phyloP scores from a whole-genome alignment of 2,113 vertebrate species.

The Prietella phreatophila region DNA sequence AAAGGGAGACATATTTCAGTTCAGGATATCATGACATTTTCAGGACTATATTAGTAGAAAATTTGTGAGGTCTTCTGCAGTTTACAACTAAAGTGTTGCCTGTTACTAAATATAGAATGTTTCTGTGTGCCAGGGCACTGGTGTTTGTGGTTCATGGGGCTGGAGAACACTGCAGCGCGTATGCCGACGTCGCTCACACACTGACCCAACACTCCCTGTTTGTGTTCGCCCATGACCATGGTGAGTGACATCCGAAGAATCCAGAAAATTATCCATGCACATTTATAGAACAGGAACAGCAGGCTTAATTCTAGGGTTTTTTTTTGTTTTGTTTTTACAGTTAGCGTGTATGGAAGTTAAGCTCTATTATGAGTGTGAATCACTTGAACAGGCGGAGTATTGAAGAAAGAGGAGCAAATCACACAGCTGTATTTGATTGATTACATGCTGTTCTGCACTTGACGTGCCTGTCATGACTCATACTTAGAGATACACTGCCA shows the following conservation, averaged over 20 bases:
- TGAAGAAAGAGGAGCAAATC: slow-evolving; percentile 23
- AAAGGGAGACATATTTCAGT: not conserved
- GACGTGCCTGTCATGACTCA: slow-evolving; percentile 41
- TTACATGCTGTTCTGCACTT: slow-evolving; percentile 40
- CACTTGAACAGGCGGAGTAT: slow-evolving; percentile 11
- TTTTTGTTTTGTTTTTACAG: not conserved
- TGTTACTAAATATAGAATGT: not conserved
- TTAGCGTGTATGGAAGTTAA: not conserved
- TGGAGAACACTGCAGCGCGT: slow-evolving; percentile 90
- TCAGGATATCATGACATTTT: not conserved
- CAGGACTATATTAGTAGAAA: not conserved
- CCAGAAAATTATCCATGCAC: not conserved
- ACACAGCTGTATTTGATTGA: slow-evolving; percentile 40
- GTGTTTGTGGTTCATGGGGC: slow-evolving; percentile 88
- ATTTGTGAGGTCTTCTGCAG: not conserved
- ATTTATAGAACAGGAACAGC: not conserved
- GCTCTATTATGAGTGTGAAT: slow-evolving; percentile 23
- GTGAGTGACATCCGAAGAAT: slow-evolving; percentile 75
- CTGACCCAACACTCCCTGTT: slow-evolving; percentile 79
- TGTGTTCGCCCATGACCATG: slow-evolving; percentile 91
- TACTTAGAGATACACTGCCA: slow-evolving; percentile 26
- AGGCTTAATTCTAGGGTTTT: not conserved
- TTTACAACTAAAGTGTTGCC: not conserved
- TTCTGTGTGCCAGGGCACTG: slow-evolving; percentile 76
- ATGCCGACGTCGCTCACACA: slow-evolving; percentile 83